Evolutionary conservation across 2,113 vertebrate genomes (phyloP), one percentile per base, ranked within the genome.

Genomic region (Phainopepla nitens): DNA sequence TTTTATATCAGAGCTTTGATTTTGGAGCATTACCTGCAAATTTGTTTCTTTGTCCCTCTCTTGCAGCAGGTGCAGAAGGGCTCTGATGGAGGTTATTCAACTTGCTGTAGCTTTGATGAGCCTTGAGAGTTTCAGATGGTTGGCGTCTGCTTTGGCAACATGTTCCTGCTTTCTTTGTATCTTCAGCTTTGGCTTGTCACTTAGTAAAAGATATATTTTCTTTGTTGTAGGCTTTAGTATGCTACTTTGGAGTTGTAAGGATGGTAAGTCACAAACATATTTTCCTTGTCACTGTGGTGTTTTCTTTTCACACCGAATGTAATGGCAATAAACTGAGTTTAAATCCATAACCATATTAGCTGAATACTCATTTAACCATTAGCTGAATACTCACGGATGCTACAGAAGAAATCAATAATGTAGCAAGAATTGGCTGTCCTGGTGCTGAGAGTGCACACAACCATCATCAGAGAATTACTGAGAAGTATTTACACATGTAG

Each of bases 141-240:
- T 80, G 68, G 35, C 1, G 1, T 47, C 12, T 78, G 18, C 36
- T 86, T 87, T 66, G 18, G n/a, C 2, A 14, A 24, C 22, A 70
- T 47, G 25, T 36, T 7, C 36, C 14, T 56, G 19, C 28, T 39
- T 51, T 87, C 35, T 80, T 65, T 61, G 21, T 51, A 87, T 36
- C n/a, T 91, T 88, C 44, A 35, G 53, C 75, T 82, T 81, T 95
- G 82, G 53, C 72, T 87, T 94, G 82, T 94, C 90, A 70, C 7
- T 19, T 36, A 76, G 7, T 24, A 56, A 68, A 87, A 79, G 23
- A 22, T 13, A 5, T 8, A 23, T 76, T 62, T 86, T 76, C 15
- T 77, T 83, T 76, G 17, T 33, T 1, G 0, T 25, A 36, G 39
- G 20, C 13, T 86, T 82, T 71, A 49, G 13, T 19, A 10, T n/a